Percentiles rank a stretch among this genome's conserved stretches.
These are phyloP conservation scores for Parotocinclus haroldoi DNA, from an alignment of 2,797 vertebrate genomes.

Conservation along the genomic window DNA sequence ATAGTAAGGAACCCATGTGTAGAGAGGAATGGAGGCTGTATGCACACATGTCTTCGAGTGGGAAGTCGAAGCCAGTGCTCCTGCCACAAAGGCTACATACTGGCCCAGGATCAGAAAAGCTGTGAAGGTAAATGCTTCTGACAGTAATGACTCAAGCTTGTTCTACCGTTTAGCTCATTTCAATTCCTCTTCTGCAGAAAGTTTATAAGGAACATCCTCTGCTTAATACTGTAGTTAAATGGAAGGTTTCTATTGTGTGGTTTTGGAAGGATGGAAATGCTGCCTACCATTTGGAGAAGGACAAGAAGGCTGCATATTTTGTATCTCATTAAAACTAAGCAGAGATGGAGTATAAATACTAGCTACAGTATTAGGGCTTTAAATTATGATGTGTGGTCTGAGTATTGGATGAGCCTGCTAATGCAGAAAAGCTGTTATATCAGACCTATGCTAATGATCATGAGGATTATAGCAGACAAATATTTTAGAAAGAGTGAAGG, in stretches of 20 bases:
- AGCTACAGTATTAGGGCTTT: no score
- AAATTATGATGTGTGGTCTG: no score
- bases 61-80: slow-evolving; percentile 60
- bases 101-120: slow-evolving; percentile 64
- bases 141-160: slow-evolving; percentile 22
- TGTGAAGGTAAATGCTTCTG: slow-evolving; percentile 71
- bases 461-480: no score
- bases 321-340: no score
- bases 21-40: slow-evolving; percentile 74
- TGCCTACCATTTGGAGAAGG: slow-evolving; percentile 35
- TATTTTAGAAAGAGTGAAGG: no score
- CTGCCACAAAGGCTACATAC: slow-evolving; percentile 71
- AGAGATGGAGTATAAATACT: no score
- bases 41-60: slow-evolving; percentile 67
- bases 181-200: slow-evolving; percentile 28
- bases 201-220: slow-evolving; percentile 32
- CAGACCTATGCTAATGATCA: not conserved
- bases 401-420: not conserved
- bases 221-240: slow-evolving; percentile 30
- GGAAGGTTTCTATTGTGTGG: slow-evolving; percentile 36
- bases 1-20: slow-evolving; percentile 72
- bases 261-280: slow-evolving; percentile 29
- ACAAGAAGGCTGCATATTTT: slow-evolving; percentile 7
- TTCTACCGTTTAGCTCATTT: slow-evolving; percentile 22
- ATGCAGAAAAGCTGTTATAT: not conserved